Evolutionary conservation across 2,113 vertebrate genomes (phyloP), one percentile per base, ranked within the genome.

Genomic region (Conger conger): DNA sequence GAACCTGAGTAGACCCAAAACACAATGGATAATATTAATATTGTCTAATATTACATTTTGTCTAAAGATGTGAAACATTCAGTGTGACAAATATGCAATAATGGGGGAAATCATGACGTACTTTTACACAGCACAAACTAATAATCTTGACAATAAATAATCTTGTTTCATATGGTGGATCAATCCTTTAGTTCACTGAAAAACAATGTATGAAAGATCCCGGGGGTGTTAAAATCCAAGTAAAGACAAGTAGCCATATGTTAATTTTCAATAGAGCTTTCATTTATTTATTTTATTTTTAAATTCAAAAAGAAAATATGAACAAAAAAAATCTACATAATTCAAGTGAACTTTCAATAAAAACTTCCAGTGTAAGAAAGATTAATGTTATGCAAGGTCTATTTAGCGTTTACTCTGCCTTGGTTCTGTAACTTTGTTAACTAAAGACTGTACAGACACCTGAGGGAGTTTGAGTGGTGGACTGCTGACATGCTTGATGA

Each of bases 351-450:
- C 76, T 53, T 84, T 78, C 33, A 84, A 76, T 84, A 84, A 35
- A 84, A 84, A 84, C 20, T 57, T 84, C 83, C 77, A 83, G n/a
- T 83, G 73, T 45, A 78, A 78, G 63, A 78, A 42, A 78, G 63
- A 60, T 83, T 50, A 76, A 37, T 30, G 63, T 83, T 38, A 35
- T 73, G n/a, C n/a, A 73, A 73, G 68, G 8, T n/a, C 40, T 18
- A 33, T 42, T 78, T 53, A 57, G 83, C 83, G 78, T 33, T 84
- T 42, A 79, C 53, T 76, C 35, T 42, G 9, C 40, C 68, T 76
- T 20, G 42, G 38, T 76, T 76, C 38, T 20, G 63, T 38, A 76
- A 15, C 57, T 63, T 42, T 30, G 11, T 83, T 23, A 77, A 23
- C 73, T 23, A 50, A 83, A 53, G 82, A 42, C 83, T 53, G 63